Evolutionary conservation across 2,113 vertebrate species (phyloP).

Genomic region (Alethe diademata): DNA sequence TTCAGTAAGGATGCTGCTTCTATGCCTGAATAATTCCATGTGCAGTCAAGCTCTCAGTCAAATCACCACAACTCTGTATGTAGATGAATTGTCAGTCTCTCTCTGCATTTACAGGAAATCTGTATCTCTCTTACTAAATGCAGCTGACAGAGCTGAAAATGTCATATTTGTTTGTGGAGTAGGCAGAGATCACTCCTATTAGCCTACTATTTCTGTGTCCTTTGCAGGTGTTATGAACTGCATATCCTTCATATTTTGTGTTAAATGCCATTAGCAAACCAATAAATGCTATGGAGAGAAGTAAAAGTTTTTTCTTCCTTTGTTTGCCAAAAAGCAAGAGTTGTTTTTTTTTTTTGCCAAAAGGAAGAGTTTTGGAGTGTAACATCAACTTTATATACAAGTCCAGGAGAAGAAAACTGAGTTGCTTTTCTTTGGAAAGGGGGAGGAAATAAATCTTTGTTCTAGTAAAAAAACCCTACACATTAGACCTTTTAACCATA

Average conservation of each 20-base stretch:
- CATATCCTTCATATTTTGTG: background rate
- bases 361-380: background rate
- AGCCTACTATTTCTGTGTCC: background rate
- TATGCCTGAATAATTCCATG: conserved; percentile 26
- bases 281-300: background rate
- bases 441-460: background rate
- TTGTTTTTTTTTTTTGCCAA: background rate
- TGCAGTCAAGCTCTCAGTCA: conserved; percentile 19
- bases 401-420: background rate
- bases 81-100: background rate
- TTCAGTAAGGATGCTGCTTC: conserved; percentile 7
- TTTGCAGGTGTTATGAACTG: background rate
- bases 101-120: background rate
- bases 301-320: background rate
- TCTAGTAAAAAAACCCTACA: background rate
- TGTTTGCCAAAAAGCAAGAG: background rate
- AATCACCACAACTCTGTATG: background rate
- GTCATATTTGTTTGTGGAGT: background rate
- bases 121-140: background rate
- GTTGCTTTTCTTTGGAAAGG: background rate
- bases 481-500: background rate
- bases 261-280: background rate
- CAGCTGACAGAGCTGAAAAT: conserved; percentile 4
- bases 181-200: background rate
- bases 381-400: background rate